phyloP scores from a whole-genome alignment of 2,113 vertebrate species.

The Acanthochromis polyacanthus region DNA sequence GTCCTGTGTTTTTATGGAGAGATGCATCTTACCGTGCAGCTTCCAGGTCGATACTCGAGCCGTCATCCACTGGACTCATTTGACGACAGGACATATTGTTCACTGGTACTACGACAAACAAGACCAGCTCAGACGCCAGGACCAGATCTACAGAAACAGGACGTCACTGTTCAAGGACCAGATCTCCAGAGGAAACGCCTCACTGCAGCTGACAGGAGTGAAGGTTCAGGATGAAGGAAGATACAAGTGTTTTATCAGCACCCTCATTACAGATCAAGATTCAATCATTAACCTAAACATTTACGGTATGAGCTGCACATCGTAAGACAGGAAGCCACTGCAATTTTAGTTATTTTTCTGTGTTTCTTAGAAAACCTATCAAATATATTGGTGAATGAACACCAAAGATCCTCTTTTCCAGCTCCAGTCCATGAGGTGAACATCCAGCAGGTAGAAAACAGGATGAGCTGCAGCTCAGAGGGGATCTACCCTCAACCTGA shows the following conservation, averaged over 20 bases:
- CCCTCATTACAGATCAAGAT: too few species aligned
- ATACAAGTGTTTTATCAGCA: slow-evolving; percentile 82
- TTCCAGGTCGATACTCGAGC: slow-evolving; percentile 39
- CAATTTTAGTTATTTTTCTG: too few species aligned
- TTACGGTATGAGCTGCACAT: slow-evolving; percentile 68
- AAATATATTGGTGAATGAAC: too few species aligned
- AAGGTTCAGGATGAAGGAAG: slow-evolving; percentile 58
- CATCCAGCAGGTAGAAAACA: too few species aligned
- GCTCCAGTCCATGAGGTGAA: rapidly evolving
- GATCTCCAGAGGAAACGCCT: slow-evolving; percentile 44
- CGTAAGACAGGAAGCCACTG: too few species aligned
- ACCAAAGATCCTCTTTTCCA: not conserved
- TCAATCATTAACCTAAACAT: slow-evolving; percentile 2
- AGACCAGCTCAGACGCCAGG: slow-evolving; percentile 67
- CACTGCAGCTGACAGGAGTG: too few species aligned
- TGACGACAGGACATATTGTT: not conserved
- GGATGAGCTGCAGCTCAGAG: too few species aligned
- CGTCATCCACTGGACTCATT: slow-evolving; percentile 83
- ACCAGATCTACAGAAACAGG: slow-evolving; percentile 57
- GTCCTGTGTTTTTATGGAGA: slow-evolving; percentile 48
- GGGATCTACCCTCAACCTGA: too few species aligned
- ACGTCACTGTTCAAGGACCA: slow-evolving; percentile 73
- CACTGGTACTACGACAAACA: slow-evolving; percentile 60
- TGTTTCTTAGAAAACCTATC: too few species aligned
- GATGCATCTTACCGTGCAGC: slow-evolving; percentile 76